A percentile compares a stretch with the other conserved stretches of the same genome.
phyloP scores from a whole-genome alignment of 2,888 invertebrate genomes.

The Amblyjoppa fuscipennis region DNA sequence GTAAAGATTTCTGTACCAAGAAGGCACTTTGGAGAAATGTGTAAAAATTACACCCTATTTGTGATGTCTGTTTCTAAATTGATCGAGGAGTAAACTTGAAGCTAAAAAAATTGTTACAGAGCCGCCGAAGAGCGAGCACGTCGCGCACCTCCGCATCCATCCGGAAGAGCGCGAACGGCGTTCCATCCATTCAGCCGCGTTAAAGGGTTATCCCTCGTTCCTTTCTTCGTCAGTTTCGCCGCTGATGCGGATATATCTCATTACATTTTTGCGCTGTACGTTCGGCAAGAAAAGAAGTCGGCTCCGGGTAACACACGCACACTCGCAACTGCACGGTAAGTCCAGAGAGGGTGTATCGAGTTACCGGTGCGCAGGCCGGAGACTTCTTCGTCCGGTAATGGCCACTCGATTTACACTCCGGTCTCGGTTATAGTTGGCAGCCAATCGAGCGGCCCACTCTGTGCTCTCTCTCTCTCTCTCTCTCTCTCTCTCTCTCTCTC shows the following conservation, averaged over 20 bases:
- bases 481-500: neutral
- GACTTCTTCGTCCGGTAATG: constrained; percentile 72
- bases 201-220: constrained; percentile 26
- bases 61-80: neutral
- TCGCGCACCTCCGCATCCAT: neutral
- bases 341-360: constrained; percentile 1
- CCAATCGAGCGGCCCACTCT: constrained; percentile 63
- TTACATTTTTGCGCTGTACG: constrained; percentile 51
- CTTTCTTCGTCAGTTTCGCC: constrained; percentile 23
- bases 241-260: constrained; percentile 57
- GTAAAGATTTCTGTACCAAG: neutral
- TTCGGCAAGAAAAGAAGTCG: constrained; percentile 51
- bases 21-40: neutral
- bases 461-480: neutral
- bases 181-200: constrained; percentile 9
- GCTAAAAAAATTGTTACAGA: neutral
- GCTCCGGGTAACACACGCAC: constrained; percentile 26
- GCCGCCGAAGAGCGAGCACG: neutral
- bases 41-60: neutral
- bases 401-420: constrained; percentile 77
- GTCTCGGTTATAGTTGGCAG: constrained; percentile 69
- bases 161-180: constrained; percentile 4
- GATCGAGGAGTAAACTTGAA: neutral
- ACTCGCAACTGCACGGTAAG: neutral
- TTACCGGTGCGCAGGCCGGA: constrained; percentile 26